Percentiles rank a stretch among this genome's conserved stretches.
Evolutionary conservation across 2,113 vertebrate genomes (phyloP).

Genomic region (Crocuta crocuta): DNA sequence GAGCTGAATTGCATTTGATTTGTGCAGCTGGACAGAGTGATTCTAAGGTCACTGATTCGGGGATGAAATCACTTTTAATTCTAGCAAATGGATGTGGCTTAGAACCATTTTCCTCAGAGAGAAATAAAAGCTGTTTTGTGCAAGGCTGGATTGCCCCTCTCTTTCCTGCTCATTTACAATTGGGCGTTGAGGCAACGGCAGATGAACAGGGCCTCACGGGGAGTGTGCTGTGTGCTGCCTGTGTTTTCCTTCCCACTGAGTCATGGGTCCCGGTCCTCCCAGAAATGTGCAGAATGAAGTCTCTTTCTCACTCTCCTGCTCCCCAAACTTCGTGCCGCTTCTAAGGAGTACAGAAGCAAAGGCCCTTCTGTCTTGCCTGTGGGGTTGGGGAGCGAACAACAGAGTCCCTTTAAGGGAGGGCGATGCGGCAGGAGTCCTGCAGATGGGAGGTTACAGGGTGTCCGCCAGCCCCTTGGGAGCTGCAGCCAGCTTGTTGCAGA

Average conservation of each 20-base stretch:
- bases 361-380: slow-evolving; percentile 68
- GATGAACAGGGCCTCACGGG: not conserved
- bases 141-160: not conserved
- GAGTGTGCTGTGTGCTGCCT: not conserved
- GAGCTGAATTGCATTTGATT: not conserved
- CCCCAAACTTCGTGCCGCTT: not conserved
- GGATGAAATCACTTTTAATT: slow-evolving; percentile 31
- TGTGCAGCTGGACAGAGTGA: slow-evolving; percentile 39
- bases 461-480: not conserved
- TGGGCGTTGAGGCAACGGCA: not conserved
- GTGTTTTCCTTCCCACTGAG: not conserved
- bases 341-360: slow-evolving; percentile 57
- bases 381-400: slow-evolving; percentile 42
- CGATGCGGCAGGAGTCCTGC: slow-evolving; percentile 37
- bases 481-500: fast-evolving
- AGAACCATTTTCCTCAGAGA: slow-evolving; percentile 30
- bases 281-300: not conserved
- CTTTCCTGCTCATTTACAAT: not conserved
- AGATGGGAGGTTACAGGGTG: slow-evolving; percentile 75
- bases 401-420: slow-evolving; percentile 56
- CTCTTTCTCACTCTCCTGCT: not conserved
- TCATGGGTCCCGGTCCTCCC: not conserved
- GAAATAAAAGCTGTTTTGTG: slow-evolving; percentile 13
- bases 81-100: not conserved
- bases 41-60: not conserved